Base-by-base conservation (phyloP, 2,113 vertebrate genomes). In the Elanoides forficatus region DNA sequence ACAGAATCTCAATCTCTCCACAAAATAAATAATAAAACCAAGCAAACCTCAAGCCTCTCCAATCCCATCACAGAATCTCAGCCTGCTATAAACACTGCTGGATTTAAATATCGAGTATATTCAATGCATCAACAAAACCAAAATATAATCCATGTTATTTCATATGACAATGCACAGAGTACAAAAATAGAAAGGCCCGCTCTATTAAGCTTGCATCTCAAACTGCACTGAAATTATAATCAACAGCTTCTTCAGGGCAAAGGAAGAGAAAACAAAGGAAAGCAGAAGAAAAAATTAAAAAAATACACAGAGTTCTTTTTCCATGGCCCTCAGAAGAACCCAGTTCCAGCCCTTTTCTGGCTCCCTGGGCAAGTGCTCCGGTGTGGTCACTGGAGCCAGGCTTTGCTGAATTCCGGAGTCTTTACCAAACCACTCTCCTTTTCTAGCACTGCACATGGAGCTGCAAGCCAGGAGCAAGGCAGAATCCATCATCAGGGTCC, bases 161-260 rank as follows among this genome's bases (percentile, higher is more conserved):
- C 90, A 67, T 56, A 74, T 87, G 89, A 97, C 96, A 97, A 95
- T 89, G 94, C 94, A 78, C 55, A 72, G 60, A 85, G 93, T 62
- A 80, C 59, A n/a, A 95, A 97, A 96, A 96, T 94, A 96, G 94
- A 95, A 96, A 92, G 87, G 87, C 63, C 84, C 2, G 70, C 85
- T 95, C 89, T 81, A 81, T 93, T 96, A 91, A 88, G 92, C 82
- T 91, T 96, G 95, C 92, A 86, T 96, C 86, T 93, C 89, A 91
- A 86, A 87, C 90, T 71, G 85, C 87, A 85, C 85, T 95, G 91
- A 95, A 97, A 97, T 97, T 96, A 94, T 76, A 93, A 96, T 92
- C 97, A 97, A 93, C 70, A 93, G 93, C 85, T 95, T 97, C 95
- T 97, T 96, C 93, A 90, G 94, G 95, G 91, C 78, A 94, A 74